phyloP scores from a whole-genome alignment of 2,888 invertebrate species.

The Sphaerophoria taeniata region DNA sequence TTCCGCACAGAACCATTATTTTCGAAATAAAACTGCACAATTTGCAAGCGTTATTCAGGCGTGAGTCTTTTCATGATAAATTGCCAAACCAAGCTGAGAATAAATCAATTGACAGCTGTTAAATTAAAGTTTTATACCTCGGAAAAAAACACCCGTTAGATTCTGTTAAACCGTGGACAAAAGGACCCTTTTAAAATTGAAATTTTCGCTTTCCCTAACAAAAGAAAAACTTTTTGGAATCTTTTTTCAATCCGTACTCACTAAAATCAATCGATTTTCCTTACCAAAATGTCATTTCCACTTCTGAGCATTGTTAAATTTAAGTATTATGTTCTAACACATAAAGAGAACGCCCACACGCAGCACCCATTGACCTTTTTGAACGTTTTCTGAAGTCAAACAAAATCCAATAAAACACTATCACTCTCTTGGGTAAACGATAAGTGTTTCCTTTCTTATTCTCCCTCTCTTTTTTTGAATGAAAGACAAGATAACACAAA shows the following conservation, averaged over 20 bases:
- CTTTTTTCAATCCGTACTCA: background rate
- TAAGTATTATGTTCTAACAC: slow-evolving; percentile 5
- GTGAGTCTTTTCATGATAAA: too few relatives aligned
- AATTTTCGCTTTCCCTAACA: too few relatives aligned
- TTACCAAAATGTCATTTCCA: background rate
- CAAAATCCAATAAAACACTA: background rate
- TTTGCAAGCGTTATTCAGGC: too few relatives aligned
- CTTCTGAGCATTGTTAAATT: background rate
- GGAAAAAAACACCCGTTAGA: too few relatives aligned
- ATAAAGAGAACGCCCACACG: slow-evolving; percentile 6
- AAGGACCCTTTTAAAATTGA: too few relatives aligned
- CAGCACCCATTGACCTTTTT: background rate
- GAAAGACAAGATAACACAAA: background rate
- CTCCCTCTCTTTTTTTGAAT: background rate
- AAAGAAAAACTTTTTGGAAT: too few relatives aligned
- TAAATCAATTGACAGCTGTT: too few relatives aligned
- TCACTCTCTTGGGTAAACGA: slow-evolving; percentile 5
- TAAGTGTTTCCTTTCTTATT: background rate
- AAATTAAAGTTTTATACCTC: too few relatives aligned
- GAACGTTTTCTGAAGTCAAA: background rate
- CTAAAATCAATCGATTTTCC: slow-evolving; percentile 3
- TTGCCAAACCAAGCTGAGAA: too few relatives aligned
- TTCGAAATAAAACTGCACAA: too few relatives aligned
- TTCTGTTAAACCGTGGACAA: too few relatives aligned
- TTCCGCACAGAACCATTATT: too few relatives aligned